These are phyloP conservation scores for Glyptemys insculpta DNA, from an alignment of 2,797 vertebrate species.

Conservation along the genomic window DNA sequence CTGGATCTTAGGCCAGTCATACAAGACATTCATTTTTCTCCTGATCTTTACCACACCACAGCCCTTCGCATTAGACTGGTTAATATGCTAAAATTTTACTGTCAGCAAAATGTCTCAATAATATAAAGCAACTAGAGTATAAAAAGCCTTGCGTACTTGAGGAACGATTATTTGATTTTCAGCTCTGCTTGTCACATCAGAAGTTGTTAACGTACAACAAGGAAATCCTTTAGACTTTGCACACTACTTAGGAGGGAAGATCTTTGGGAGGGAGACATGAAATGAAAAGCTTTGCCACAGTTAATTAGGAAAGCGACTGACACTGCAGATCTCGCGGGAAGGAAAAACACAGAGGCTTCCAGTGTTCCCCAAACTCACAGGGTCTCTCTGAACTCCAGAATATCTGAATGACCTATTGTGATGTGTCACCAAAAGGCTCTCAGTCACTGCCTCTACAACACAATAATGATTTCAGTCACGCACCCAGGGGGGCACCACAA, in stretches of 20 bases:
- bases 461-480: background rate
- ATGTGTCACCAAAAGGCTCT: background rate
- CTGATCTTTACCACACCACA: background rate
- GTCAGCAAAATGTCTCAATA: background rate
- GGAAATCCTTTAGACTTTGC: background rate
- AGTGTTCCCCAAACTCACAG: background rate
- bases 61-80: background rate
- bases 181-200: conserved; percentile 48
- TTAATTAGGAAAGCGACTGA: conserved; percentile 7
- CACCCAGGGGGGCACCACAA: background rate
- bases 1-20: background rate
- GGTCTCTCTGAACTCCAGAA: background rate
- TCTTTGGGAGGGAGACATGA: background rate
- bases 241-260: background rate
- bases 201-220: conserved; percentile 12
- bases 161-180: conserved; percentile 24
- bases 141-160: background rate
- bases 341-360: conserved; percentile 23
- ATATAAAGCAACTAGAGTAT: background rate
- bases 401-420: conserved; percentile 11
- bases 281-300: conserved; percentile 28
- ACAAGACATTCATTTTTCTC: background rate
- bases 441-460: background rate
- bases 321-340: background rate
- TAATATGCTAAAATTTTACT: background rate